These are phyloP conservation scores for Diplogasteroides magnus DNA, from an alignment of 1,140 invertebrate species.

Conservation along the genomic window DNA sequence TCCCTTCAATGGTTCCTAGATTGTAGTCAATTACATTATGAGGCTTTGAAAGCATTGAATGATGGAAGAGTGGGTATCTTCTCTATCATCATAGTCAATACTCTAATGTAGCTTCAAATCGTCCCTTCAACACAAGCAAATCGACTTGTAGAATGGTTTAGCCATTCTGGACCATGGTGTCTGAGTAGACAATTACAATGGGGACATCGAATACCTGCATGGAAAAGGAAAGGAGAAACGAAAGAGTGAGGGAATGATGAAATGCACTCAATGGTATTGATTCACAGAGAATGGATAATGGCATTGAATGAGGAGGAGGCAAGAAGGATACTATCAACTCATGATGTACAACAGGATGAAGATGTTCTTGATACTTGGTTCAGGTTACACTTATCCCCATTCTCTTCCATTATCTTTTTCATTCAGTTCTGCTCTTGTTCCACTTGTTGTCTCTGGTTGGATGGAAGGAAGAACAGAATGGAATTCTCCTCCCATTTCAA, in stretches of 20 bases:
- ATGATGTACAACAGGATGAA: constrained; percentile 64
- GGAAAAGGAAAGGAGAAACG: neutral
- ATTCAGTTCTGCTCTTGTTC: constrained; percentile 89
- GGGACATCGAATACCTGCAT: constrained; percentile 96
- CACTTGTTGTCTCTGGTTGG: constrained; percentile 94
- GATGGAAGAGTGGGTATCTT: constrained; percentile 62
- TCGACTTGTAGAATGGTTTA: constrained; percentile 91
- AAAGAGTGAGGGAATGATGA: neutral
- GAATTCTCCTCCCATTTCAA: constrained; percentile 66
- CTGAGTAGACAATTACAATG: constrained; percentile 83
- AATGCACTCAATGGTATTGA: neutral
- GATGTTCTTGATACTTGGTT: constrained; percentile 99
- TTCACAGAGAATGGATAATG: constrained; percentile 31
- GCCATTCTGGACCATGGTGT: constrained; percentile 67
- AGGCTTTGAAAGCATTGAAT: constrained; percentile 65
- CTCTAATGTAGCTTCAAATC: constrained; percentile 74
- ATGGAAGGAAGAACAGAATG: constrained; percentile 70
- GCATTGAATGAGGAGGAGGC: constrained; percentile 29
- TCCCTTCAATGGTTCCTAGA: constrained; percentile 87
- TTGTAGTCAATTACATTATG: constrained; percentile 70
- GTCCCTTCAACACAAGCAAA: constrained; percentile 83
- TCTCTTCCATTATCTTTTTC: too few species aligned
- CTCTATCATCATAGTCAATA: neutral
- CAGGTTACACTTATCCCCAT: too few species aligned
- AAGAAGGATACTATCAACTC: constrained; percentile 9